A percentile compares a stretch with the other conserved stretches of the same genome.
phyloP scores from a whole-genome alignment of 2,888 invertebrate species.

The Hoplodrina blanda region DNA sequence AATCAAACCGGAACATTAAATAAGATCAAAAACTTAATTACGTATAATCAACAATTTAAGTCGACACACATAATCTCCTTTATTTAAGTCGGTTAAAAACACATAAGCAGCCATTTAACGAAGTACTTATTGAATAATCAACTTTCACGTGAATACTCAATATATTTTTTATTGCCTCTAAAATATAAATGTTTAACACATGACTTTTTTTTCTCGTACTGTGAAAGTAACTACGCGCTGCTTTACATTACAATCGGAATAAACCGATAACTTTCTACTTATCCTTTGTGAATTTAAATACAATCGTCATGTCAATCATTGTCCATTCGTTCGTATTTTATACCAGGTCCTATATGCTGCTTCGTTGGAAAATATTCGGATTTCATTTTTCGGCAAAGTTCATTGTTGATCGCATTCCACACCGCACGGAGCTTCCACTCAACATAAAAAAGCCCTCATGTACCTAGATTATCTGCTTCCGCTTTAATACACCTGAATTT shows the following conservation, averaged over 20 bases:
- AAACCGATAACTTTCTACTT: conserved; percentile 48
- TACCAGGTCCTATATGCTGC: neutral
- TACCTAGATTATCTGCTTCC: no score
- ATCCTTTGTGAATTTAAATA: conserved; percentile 61
- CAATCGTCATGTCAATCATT: conserved; percentile 41
- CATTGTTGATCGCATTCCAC: no score
- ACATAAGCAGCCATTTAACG: neutral
- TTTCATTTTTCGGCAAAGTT: neutral
- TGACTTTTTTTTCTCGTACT: conserved; percentile 5
- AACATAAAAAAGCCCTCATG: no score
- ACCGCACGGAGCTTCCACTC: no score
- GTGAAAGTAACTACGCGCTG: conserved; percentile 46
- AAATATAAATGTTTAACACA: conserved; percentile 14
- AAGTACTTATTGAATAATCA: neutral
- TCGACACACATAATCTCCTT: neutral
- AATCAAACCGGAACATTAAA: neutral
- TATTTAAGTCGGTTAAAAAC: neutral
- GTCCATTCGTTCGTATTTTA: neutral
- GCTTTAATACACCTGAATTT: no score
- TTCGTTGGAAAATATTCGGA: neutral
- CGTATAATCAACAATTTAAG: neutral
- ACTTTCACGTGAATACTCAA: conserved; percentile 13
- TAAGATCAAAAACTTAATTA: neutral
- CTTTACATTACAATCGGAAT: conserved; percentile 37
- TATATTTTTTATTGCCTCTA: conserved; percentile 10